Base-by-base conservation (phyloP, 1,140 invertebrate genomes). In the Pygmarrhopalites habei region DNA sequence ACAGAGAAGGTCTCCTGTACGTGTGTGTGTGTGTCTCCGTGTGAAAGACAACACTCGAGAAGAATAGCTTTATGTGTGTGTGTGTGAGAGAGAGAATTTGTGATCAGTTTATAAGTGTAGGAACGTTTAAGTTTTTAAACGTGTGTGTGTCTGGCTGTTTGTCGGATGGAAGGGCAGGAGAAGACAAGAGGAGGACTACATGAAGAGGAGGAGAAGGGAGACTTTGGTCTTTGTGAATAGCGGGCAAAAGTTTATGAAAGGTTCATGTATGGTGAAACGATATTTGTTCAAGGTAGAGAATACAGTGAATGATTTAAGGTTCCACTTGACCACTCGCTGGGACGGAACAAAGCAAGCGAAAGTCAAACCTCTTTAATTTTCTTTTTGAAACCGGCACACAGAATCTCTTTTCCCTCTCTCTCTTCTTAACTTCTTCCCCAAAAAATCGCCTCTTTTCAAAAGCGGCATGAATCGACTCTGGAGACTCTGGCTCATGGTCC, bases 301-400 rank as follows among this genome's bases (percentile, higher is more conserved):
- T n/a, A n/a, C n/a, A n/a, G 43, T n/a, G 59, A 60, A 68, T 66
- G 67, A 69, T 69, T 69, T 69, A 69, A 69, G 67, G 67, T 57
- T 65, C 60, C 62, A 69, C 64, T 69, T 69, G 67, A 69, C 64
- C 67, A 61, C 67, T 63, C 44, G 56, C 67, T 69, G 67, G 28
- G 64, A 15, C 51, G 49, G 29, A 64, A 69, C 67, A 69, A 69
- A 66, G 64, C 67, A 62, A 66, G 66, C 61, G 56, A 64, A 66
- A 69, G 64, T 69, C 58, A 65, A 67, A 68, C 59, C 63, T 68
- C 64, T 66, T 66, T 69, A 69, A 69, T 69, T 69, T 69, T 64
- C 67, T 64, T 60, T 53, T n/a, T n/a, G 35, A 14, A 63, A 61
- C 67, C 67, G 67, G 53, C 63, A 39, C 23, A 49, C 2, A 35